Percentiles rank a stretch among this genome's conserved stretches.
phyloP scores from a whole-genome alignment of 2,888 invertebrate genomes.

The Carcina quercana region DNA sequence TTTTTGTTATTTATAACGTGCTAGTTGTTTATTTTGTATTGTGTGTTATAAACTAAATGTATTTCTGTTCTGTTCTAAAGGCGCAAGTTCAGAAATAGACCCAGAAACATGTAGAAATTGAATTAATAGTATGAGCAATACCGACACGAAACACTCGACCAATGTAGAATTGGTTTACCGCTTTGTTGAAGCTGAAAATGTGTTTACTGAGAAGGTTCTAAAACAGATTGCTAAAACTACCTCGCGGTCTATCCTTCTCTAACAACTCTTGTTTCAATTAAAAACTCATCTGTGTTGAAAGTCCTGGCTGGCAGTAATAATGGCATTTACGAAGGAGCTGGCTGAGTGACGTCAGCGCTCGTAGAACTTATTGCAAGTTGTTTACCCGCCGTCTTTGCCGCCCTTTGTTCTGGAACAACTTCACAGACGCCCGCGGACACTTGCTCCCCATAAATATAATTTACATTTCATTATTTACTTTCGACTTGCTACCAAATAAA shows the following conservation, averaged over 20 bases:
- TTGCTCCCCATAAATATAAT: conserved; percentile 56
- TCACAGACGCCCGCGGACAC: conserved; percentile 51
- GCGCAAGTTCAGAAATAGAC: too few relatives aligned
- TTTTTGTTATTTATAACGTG: too few relatives aligned
- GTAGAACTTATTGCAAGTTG: conserved; percentile 65
- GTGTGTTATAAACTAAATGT: too few relatives aligned
- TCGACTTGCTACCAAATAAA: too few relatives aligned
- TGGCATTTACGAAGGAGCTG: conserved; percentile 36
- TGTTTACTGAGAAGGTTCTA: too few relatives aligned
- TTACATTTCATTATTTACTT: conserved; percentile 49
- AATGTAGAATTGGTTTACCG: too few relatives aligned
- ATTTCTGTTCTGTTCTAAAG: too few relatives aligned
- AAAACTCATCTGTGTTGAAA: conserved; percentile 25
- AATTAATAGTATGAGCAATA: too few relatives aligned
- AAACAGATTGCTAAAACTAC: conserved; percentile 1
- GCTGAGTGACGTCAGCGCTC: conserved; percentile 33
- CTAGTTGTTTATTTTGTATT: too few relatives aligned
- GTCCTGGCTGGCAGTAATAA: conserved; percentile 40
- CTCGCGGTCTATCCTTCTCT: background rate
- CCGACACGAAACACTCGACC: too few relatives aligned
- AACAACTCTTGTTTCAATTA: conserved; percentile 11
- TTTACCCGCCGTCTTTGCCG: conserved; percentile 46
- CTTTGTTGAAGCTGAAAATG: too few relatives aligned
- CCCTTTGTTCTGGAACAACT: conserved; percentile 27
- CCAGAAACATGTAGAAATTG: too few relatives aligned